A percentile compares a stretch with the other conserved stretches of the same genome.
phyloP scores from a whole-genome alignment of 2,888 invertebrate species.

The Bombylius discolor region DNA sequence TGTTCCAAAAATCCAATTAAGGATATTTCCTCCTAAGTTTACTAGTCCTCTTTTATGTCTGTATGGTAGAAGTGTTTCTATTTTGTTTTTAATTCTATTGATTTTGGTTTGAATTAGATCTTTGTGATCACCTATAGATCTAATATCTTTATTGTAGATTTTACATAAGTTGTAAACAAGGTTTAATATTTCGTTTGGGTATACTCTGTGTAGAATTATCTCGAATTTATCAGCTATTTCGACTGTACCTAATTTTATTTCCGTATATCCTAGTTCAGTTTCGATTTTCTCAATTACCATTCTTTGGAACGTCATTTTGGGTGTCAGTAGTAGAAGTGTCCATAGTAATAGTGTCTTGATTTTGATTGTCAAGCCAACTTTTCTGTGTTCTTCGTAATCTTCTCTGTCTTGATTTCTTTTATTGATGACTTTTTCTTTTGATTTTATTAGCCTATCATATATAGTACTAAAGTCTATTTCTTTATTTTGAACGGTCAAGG shows the following conservation, averaged over 20 bases:
- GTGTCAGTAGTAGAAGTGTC: no score
- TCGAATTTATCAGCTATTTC: background rate
- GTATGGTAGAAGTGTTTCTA: constrained; percentile 4
- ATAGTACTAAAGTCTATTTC: no score
- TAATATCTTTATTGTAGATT: background rate
- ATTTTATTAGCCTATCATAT: no score
- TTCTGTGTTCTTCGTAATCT: no score
- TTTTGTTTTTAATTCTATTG: background rate
- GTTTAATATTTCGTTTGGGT: constrained; percentile 8
- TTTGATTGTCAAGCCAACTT: no score
- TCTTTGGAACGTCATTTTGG: no score
- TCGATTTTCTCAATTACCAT: no score
- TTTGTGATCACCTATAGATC: background rate
- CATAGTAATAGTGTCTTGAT: no score
- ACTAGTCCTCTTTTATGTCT: constrained; percentile 10
- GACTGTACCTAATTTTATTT: background rate
- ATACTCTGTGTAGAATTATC: constrained; percentile 9
- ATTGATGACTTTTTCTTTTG: no score
- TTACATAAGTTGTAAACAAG: constrained; percentile 7
- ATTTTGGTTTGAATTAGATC: background rate
- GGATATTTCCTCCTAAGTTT: constrained; percentile 6
- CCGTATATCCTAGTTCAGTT: background rate
- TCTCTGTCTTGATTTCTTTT: no score
- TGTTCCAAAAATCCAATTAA: constrained; percentile 11
- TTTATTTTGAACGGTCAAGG: no score